phyloP scores from a whole-genome alignment of 2,113 vertebrate species.

The Puma concolor region DNA sequence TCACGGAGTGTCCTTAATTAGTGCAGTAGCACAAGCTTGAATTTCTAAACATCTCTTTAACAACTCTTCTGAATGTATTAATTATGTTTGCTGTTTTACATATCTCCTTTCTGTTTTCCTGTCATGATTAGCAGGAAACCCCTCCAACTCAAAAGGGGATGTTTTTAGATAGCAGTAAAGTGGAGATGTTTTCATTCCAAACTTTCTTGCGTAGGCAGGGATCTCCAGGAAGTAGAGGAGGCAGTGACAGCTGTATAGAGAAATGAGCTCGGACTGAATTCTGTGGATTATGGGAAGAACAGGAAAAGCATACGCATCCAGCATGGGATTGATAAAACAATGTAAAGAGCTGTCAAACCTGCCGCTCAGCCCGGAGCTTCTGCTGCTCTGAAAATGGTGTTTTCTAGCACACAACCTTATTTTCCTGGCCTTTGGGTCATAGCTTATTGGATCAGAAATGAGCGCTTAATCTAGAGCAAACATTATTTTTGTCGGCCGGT shows the following conservation, averaged over 20 bases:
- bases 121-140: neutral
- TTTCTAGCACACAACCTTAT: neutral
- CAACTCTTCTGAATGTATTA: conserved; percentile 30
- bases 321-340: neutral
- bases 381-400: neutral
- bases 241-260: neutral
- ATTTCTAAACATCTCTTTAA: conserved; percentile 58
- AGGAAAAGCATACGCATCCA: neutral
- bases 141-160: neutral
- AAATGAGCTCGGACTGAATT: neutral
- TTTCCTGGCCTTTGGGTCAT: neutral
- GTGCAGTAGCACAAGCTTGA: conserved; percentile 16
- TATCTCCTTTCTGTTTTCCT: conserved; percentile 50
- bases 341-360: neutral
- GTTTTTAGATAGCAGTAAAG: conserved; percentile 50
- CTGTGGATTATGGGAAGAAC: neutral
- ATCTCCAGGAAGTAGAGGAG: neutral
- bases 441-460: neutral
- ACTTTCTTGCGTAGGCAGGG: neutral
- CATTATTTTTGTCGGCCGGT: neutral
- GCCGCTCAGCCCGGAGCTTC: neutral
- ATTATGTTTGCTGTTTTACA: conserved; percentile 59
- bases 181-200: neutral
- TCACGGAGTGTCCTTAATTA: conserved; percentile 55
- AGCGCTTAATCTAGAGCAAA: neutral